Evolutionary conservation across 2,888 invertebrate genomes (phyloP).

Genomic region (Trichacis sp.): DNA sequence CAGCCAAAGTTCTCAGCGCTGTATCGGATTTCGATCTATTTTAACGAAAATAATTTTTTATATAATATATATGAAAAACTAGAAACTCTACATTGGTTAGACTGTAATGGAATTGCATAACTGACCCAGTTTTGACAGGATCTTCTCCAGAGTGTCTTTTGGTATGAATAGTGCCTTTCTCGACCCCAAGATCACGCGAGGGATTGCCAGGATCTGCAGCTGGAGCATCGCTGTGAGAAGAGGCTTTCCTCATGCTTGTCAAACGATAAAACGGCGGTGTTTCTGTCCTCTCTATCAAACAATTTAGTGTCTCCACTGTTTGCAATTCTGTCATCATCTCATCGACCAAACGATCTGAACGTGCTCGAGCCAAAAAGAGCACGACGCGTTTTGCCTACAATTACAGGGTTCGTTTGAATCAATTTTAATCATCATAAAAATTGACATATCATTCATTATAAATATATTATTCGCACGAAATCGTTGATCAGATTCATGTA

Average conservation of each 20-base stretch:
- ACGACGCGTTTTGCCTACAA: conserved; percentile 93
- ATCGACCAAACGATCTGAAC: conserved; percentile 92
- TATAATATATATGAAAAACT: too few relatives aligned
- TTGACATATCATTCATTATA: too few relatives aligned
- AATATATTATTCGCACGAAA: too few relatives aligned
- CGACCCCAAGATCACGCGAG: conserved; percentile 77
- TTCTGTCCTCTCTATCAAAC: conserved; percentile 95
- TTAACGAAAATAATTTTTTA: background rate
- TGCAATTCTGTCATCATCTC: conserved; percentile 98
- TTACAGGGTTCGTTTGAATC: background rate
- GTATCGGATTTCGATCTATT: conserved; percentile 77
- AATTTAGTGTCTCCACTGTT: conserved; percentile 96
- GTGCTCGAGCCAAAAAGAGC: conserved; percentile 90
- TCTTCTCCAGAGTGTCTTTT: conserved; percentile 93
- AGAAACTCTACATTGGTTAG: background rate
- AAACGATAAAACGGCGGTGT: conserved; percentile 98
- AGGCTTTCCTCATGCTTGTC: conserved; percentile 91
- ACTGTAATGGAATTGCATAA: conserved; percentile 20
- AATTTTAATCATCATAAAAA: background rate
- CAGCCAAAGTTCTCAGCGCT: conserved; percentile 72
- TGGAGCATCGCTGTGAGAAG: conserved; percentile 78
- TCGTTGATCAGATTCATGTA: too few relatives aligned
- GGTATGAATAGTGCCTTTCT: conserved; percentile 96
- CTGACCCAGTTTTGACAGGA: conserved; percentile 81
- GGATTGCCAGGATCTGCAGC: conserved; percentile 71